Base-by-base conservation (phyloP, 2,797 vertebrate genomes). In the Eulemur coronatus region DNA sequence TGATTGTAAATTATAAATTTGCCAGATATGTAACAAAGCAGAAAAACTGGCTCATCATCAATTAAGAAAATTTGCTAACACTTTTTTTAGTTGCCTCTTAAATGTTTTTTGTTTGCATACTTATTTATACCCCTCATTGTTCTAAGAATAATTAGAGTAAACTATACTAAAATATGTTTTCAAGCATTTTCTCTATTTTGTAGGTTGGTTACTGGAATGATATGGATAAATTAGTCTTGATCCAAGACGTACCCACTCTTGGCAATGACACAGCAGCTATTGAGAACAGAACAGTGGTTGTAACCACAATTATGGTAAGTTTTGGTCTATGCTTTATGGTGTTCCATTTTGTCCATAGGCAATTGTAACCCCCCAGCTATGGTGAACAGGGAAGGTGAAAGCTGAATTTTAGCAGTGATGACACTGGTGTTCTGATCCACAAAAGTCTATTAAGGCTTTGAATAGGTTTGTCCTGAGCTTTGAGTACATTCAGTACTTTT, bases 161-260 rank as follows among this genome's bases (percentile, higher is more conserved):
- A 67, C 8, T 41, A 55, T 81, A 46, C 55, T 86, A 38, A 94
- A 84, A 65, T 81, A 48, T 50, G 9, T 90, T 96, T 96, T 97
- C 90, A 97, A 84, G 6, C 28, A 55, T 80, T 67, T 28, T 97
- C 93, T 96, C 17, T 98, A 9, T 97, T 95, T 98, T 98, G 38
- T 98, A 99, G 99, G 99, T 99, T 95, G 99, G 99, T 92, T 99
- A 99, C 98, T 99, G 99, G 99, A 99, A 99, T 0, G 99, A 99
- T 97, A 99, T 99, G 97, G 99, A 99, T 98, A 99, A 99, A 98
- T 98, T 99, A 92, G 99, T 99, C 97, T 98, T 99, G 97, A 99
- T 99, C 97, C 99, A 99, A 98, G 99, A 99, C 94, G 99, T 99
- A 80, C 99, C 99, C 63, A 98, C 98, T 28, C 98, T 99, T 70